These are phyloP conservation scores for Eupithecia vulgata DNA, from an alignment of 2,888 invertebrate genomes.

Conservation along the genomic window DNA sequence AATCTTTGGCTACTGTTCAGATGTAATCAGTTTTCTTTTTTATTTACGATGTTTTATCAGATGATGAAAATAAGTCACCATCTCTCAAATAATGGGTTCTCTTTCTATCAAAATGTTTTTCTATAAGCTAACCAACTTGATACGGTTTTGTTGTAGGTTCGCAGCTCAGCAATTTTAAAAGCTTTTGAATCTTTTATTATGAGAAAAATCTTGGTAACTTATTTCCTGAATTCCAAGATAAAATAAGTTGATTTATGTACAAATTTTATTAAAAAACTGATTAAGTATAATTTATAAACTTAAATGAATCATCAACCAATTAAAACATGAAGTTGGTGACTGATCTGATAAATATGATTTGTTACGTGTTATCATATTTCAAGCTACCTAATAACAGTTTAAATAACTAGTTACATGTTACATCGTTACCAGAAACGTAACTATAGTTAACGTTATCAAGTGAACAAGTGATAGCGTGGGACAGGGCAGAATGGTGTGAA, in stretches of 20 bases:
- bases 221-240: background rate
- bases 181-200: background rate
- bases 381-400: constrained; percentile 16
- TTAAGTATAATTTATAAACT: background rate
- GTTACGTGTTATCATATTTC: constrained; percentile 18
- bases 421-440: constrained; percentile 19
- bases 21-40: background rate
- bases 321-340: constrained; percentile 13
- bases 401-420: constrained; percentile 20
- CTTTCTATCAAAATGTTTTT: background rate
- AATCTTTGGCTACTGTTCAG: background rate
- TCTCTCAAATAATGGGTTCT: too few species aligned
- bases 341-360: constrained; percentile 22
- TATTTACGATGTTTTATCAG: background rate
- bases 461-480: constrained; percentile 35
- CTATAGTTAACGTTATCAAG: constrained; percentile 26
- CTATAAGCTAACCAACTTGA: background rate
- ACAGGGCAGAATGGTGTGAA: constrained; percentile 63
- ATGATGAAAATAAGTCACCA: background rate
- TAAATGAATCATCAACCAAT: constrained; percentile 11
- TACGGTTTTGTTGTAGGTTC: background rate
- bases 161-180: too few species aligned
- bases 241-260: background rate
- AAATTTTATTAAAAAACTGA: background rate
- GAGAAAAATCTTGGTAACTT: background rate